These are phyloP conservation scores for Pheosia tremula DNA, from an alignment of 2,888 invertebrate species.

Conservation along the genomic window DNA sequence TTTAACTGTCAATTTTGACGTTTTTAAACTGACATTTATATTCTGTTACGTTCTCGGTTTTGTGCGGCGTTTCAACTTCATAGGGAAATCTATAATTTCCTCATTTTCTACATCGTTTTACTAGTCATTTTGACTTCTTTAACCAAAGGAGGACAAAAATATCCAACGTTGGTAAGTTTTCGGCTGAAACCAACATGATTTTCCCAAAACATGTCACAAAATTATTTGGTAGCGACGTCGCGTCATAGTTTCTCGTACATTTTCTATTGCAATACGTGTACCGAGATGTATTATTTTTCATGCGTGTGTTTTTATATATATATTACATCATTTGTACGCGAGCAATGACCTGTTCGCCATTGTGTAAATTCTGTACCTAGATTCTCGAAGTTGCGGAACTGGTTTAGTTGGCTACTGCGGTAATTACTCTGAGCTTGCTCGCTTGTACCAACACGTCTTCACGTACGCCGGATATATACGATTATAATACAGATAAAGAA, in stretches of 20 bases:
- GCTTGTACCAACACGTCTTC: too few species aligned
- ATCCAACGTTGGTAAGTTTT: constrained; percentile 34
- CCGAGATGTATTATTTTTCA: constrained; percentile 4
- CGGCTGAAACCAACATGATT: constrained; percentile 6
- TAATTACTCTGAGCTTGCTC: background rate
- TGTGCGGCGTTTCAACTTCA: constrained; percentile 21
- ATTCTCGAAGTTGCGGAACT: constrained; percentile 26
- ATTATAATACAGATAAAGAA: too few species aligned
- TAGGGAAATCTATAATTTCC: constrained; percentile 28
- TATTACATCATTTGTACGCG: constrained; percentile 26
- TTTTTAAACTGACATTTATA: too few species aligned
- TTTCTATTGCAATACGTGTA: too few species aligned
- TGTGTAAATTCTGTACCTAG: constrained; percentile 9
- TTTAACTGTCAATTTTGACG: too few species aligned
- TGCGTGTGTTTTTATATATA: constrained; percentile 9
- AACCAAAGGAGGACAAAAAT: constrained; percentile 16
- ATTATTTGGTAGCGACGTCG: constrained; percentile 14
- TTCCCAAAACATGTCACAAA: constrained; percentile 8
- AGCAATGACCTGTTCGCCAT: constrained; percentile 6
- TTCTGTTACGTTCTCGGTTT: background rate
- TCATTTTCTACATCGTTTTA: constrained; percentile 23
- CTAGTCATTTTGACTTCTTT: constrained; percentile 25
- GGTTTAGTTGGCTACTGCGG: constrained; percentile 22
- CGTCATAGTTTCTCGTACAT: constrained; percentile 9
- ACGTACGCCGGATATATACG: too few species aligned